Evolutionary conservation across 2,888 invertebrate species (phyloP), one percentile per base, ranked within the genome.

Genomic region (Taphrorychus bicolor): DNA sequence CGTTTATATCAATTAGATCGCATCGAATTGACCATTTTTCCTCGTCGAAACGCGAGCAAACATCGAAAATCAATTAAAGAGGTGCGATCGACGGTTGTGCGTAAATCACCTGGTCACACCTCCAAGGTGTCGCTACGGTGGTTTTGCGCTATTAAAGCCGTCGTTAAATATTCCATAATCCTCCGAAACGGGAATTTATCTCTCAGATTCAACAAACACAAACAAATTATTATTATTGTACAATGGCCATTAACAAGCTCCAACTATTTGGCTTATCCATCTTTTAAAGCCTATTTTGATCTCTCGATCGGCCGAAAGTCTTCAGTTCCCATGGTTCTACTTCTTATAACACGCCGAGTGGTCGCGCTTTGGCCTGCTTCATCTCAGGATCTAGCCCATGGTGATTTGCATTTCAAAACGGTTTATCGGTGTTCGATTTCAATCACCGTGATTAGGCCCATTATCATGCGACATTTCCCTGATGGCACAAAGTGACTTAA

Each of bases 1-100:
- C 72, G 72, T 74, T 74, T 73, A 73, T 73, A 74, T 74, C 72
- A 73, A 74, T 74, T 75, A 75, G 72, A 73, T 69, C 73, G 67
- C 70, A 66, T 71, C 16, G 17, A 17, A 57, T 11, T 40, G 42
- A 22, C 11, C 58, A 21, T 58, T 58, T 58, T 57, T 58, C 22
- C 21, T 19, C 42, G 52, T 18, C 49, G 49, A 5, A 22, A 22
- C 24, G 5, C n/a, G 22, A 23, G 24, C 56, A 51, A 66, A 66
- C 66, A 66, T 59, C 22, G 66, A 66, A 66, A 66, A 54, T 66
- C 66, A 49, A 66, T 66, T 66, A 66, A 65, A 24, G 49, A 54
- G 65, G 59, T 56, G 59, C 65, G 59, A 48, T 59, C 59, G 59
- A n/a, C n/a, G 21, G 65, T 24, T 24, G 53, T 21, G 16, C 56